Conservation (phyloP, 1,140 invertebrate genomes). For the Neoseiulus cucumeris region DNA sequence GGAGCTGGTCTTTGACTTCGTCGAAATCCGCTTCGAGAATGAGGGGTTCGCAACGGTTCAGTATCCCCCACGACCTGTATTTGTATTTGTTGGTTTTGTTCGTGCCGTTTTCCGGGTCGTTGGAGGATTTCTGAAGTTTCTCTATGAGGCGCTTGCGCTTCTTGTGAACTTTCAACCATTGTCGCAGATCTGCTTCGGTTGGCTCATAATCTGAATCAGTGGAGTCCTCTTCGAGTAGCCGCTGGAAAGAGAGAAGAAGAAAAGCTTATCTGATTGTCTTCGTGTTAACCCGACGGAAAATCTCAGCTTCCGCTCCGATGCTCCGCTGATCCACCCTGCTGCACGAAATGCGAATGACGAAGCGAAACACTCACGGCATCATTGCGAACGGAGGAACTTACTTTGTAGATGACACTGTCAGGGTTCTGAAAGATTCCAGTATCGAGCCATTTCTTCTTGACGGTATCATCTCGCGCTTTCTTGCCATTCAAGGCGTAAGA, state of each 20-base stretch:
- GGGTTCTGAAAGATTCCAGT: not conserved
- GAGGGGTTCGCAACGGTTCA: not conserved
- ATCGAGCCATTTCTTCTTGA: not conserved
- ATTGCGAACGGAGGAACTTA: not conserved
- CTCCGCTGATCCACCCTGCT: not conserved
- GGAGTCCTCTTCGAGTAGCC: not conserved
- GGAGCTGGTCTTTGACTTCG: not conserved
- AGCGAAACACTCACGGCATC: not conserved
- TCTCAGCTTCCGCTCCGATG: not conserved
- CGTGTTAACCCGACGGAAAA: not conserved
- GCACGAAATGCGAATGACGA: too few species aligned
- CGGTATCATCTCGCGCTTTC: not conserved
- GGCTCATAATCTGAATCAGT: constrained; percentile 4
- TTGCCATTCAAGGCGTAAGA: not conserved
- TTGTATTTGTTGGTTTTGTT: not conserved
- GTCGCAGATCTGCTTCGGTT: not conserved
- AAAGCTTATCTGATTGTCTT: not conserved
- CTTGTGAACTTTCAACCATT: constrained; percentile 9
- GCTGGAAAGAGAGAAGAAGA: not conserved
- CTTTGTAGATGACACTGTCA: not conserved
- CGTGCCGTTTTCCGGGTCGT: not conserved
- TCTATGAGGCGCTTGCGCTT: not conserved
- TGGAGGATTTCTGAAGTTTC: not conserved
- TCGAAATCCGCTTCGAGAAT: constrained; percentile 4
- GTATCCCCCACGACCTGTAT: constrained; percentile 3